A percentile compares a stretch with the other conserved stretches of the same genome.
Evolutionary conservation across 1,140 invertebrate genomes (phyloP).

Genomic region (Trialeurodes vaporariorum): DNA sequence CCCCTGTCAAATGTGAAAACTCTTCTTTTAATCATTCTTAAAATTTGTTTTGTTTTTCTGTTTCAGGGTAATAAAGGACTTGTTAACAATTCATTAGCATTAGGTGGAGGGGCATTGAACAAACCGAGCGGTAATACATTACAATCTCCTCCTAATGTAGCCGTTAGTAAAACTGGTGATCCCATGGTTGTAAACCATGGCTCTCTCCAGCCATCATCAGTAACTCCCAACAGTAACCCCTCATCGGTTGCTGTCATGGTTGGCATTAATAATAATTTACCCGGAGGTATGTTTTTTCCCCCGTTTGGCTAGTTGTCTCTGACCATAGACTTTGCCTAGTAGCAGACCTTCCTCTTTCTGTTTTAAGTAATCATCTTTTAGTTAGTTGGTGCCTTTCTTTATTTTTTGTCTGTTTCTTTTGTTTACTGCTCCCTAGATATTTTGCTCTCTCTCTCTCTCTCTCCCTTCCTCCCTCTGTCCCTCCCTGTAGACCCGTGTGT

Average conservation of each 20-base stretch:
- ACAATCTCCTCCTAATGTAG: conserved; percentile 67
- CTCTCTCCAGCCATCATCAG: neutral
- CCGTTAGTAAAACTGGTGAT: conserved; percentile 43
- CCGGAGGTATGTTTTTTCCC: neutral
- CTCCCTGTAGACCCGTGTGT: too few relatives aligned
- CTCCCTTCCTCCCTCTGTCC: too few relatives aligned
- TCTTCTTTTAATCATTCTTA: neutral
- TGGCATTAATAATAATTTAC: neutral
- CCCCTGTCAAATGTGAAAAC: too few relatives aligned
- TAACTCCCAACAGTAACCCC: neutral
- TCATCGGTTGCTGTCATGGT: neutral
- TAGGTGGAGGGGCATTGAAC: conserved; percentile 55
- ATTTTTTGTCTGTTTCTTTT: conserved; percentile 2
- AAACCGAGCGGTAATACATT: conserved; percentile 60
- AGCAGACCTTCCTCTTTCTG: too few relatives aligned
- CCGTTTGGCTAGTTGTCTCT: neutral
- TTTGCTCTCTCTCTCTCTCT: too few relatives aligned
- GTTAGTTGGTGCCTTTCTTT: neutral
- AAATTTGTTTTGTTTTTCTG: conserved; percentile 5
- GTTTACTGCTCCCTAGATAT: neutral
- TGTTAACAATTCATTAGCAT: conserved; percentile 51
- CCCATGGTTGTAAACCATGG: conserved; percentile 43
- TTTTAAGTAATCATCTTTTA: too few relatives aligned
- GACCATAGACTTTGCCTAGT: neutral
- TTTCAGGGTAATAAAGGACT: conserved; percentile 57